Percentiles rank a stretch among this genome's conserved stretches.
These are phyloP conservation scores for Asbolus verrucosus DNA, from an alignment of 1,140 invertebrate genomes.

Conservation along the genomic window DNA sequence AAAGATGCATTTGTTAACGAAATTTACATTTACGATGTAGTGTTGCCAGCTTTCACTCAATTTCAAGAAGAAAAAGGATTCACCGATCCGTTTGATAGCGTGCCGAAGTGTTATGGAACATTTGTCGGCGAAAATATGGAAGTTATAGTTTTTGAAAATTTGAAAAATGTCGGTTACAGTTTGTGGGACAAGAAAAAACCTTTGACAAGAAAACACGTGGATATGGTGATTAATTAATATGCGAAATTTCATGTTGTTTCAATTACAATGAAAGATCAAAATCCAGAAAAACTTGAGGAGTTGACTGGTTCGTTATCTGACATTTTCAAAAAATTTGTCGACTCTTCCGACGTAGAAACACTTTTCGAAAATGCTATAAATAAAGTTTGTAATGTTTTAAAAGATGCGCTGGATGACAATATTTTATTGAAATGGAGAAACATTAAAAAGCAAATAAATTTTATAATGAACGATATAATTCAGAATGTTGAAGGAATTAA, in stretches of 20 bases:
- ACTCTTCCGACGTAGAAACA: not conserved
- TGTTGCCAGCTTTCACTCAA: constrained; percentile 58
- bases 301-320: not conserved
- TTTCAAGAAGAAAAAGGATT: constrained; percentile 53
- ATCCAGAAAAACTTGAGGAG: constrained; percentile 57
- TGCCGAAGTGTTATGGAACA: constrained; percentile 63
- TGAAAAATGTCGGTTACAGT: constrained; percentile 64
- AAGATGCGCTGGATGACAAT: constrained; percentile 41
- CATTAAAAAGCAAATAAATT: constrained; percentile 24
- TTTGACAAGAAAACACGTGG: constrained; percentile 65
- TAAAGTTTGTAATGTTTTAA: constrained; percentile 28
- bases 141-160: constrained; percentile 69
- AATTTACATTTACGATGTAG: constrained; percentile 51
- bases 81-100: constrained; percentile 46
- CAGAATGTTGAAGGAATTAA: constrained; percentile 56
- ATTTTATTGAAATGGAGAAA: constrained; percentile 31
- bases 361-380: constrained; percentile 5
- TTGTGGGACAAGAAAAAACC: constrained; percentile 66
- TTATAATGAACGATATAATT: constrained; percentile 65
- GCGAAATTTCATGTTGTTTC: constrained; percentile 69
- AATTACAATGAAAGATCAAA: constrained; percentile 65
- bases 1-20: constrained; percentile 36
- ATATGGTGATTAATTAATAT: constrained; percentile 65
- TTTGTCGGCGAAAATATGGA: constrained; percentile 63
- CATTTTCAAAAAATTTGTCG: constrained; percentile 60